Base-by-base conservation (phyloP, 1,140 invertebrate species). In the Paralvinella palmiformis region DNA sequence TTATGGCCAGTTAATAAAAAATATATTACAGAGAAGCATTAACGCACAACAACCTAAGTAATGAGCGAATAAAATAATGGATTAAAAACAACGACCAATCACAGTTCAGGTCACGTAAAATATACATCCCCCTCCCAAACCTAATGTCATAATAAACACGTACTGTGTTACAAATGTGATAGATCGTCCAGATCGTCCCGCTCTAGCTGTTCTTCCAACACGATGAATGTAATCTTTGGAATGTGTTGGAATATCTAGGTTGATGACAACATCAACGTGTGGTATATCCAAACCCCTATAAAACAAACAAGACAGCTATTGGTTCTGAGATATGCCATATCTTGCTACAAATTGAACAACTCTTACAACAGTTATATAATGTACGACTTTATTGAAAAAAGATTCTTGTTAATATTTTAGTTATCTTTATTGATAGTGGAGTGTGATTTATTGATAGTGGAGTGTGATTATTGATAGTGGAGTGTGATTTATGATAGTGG, bases 161-260 rank as follows among this genome's bases (percentile, higher is more conserved):
- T 73, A 83, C 75, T 84, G 94, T 84, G 81, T 89, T 0, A 95
- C 84, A 73, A 86, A 82, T 20, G 85, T 86, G 27, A 81, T 72
- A 50, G 80, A 66, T 67, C 88, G 84, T 7, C 95, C 96, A 53
- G 83, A 84, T 69, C 91, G 83, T 0, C 94, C 96, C 41, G 96
- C 96, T 73, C 96, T 84, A 0, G 96, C 96, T 17, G 96, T 99
- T 75, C 96, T 83, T 2, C 96, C 96, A 52, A 98, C 96, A 70
- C 96, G 83, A 78, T 97, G 94, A 70, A 97, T 94, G 78, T 97
- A 98, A 82, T 96, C 93, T 78, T 97, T 96, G 71, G 90, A 91
- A 74, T 95, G 91, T 31, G 90, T 91, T 3, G 95, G 96, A 74
- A 99, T 94, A 78, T 99, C 96, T 80, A 94, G 91, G 82, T 99